Base-by-base conservation (phyloP, 2,888 invertebrate species). In the Tetheella fluctuosa region DNA sequence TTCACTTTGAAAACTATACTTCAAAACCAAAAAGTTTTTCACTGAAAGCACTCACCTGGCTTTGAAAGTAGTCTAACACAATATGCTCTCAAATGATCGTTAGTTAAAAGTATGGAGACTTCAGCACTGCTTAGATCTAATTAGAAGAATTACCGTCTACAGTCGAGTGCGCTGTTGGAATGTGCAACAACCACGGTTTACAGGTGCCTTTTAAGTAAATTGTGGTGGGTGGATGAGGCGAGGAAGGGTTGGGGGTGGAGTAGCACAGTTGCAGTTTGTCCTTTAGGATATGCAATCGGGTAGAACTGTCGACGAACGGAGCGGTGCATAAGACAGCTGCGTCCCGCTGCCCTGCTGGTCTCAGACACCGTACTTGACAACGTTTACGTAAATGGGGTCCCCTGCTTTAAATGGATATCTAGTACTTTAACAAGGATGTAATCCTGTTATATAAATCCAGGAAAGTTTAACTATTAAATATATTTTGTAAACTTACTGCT, bases 321-420 rank as follows among this genome's bases (percentile, higher is more conserved):
- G 68, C 69, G 59, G 68, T 85, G 86, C 76, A 66, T 58, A 74
- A 71, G 86, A 85, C 86, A 86, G 85, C 74, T 77, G 70, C 67
- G 59, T 61, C 64, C 71, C 69, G 68, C 69, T 53, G 62, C 65
- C 69, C 69, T 68, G 64, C 72, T 65, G 69, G 65, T 73, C 67
- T 69, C 67, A 60, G 62, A 60, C 61, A 59, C 57, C 69, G 68
- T 63, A 65, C 69, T 72, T 79, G 78, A 77, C 73, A 77, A 71
- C 74, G 70, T 63, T 59, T 64, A 65, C 68, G 61, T n/a, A 34
- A 34, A 1, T 30, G 10, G 30, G 30, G 30, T 30, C 30, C 10
- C 7, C 7, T 30, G 30, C 10, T 30, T 30, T 30, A 8, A 8
- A 30, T 8, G 10, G 10, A 0, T 2, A 30, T 25, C 3, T 7